These are phyloP conservation scores for Parnassius smintheus DNA, from an alignment of 2,888 invertebrate genomes.

Conservation along the genomic window DNA sequence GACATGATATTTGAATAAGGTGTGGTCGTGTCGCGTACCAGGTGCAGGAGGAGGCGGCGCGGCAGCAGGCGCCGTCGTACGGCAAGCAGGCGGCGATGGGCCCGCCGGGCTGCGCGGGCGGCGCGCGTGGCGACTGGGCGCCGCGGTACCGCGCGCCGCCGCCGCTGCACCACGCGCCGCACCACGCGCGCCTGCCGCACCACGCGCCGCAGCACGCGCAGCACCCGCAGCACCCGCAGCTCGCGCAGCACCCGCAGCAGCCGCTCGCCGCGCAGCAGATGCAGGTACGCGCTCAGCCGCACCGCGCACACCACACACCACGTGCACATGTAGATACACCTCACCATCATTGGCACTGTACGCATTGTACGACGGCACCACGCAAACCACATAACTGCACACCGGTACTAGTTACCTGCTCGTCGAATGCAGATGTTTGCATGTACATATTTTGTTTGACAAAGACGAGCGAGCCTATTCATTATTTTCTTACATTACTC, in stretches of 20 bases:
- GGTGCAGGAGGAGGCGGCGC: conserved; percentile 94
- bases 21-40: conserved; percentile 48
- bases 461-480: too few species aligned
- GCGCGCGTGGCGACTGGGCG: conserved; percentile 50
- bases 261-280: conserved; percentile 37
- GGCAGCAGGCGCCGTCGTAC: conserved; percentile 92
- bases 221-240: conserved; percentile 29
- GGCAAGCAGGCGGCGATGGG: conserved; percentile 86
- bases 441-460: too few species aligned
- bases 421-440: too few species aligned
- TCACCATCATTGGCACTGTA: too few species aligned
- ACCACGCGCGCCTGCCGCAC: conserved; percentile 87
- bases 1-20: too few species aligned
- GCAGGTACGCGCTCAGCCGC: neutral
- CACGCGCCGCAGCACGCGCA: conserved; percentile 39
- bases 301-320: neutral
- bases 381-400: neutral
- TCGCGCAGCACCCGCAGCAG: conserved; percentile 39
- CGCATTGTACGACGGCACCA: neutral
- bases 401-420: too few species aligned
- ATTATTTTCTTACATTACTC: too few species aligned
- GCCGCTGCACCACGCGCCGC: conserved; percentile 81
- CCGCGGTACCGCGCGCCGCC: conserved; percentile 42
- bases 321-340: too few species aligned
- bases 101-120: conserved; percentile 46